Conservation (phyloP, 2,888 invertebrate genomes). For the Cheilosia scutellata region DNA sequence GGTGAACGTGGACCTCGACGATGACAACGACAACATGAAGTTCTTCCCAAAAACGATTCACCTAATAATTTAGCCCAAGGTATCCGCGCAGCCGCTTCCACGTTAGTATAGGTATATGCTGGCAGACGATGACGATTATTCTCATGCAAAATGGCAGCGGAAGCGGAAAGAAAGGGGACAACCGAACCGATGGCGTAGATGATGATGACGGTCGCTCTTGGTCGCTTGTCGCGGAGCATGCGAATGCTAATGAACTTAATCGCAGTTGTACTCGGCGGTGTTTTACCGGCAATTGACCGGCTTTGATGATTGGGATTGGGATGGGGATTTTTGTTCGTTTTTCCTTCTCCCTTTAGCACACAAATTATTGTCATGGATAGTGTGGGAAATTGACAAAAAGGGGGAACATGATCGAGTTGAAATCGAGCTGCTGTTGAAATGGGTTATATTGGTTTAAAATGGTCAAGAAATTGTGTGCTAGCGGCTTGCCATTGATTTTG, state of each 20-base stretch:
- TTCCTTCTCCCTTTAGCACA: conserved; percentile 33
- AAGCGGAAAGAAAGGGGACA: conserved; percentile 29
- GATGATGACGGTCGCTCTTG: conserved; percentile 44
- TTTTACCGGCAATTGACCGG: conserved; percentile 74
- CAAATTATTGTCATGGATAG: conserved; percentile 48
- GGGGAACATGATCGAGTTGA: conserved; percentile 9
- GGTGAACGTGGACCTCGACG: conserved; percentile 10
- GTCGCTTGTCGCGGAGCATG: conserved; percentile 45
- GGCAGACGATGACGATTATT: conserved; percentile 20
- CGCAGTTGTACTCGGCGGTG: conserved; percentile 72
- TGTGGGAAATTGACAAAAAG: conserved; percentile 60
- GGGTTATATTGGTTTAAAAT: too few relatives aligned
- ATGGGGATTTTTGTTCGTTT: conserved; percentile 11
- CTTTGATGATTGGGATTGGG: conserved; percentile 32
- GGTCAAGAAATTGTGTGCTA: neutral
- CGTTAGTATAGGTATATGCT: neutral
- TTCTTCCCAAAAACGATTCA: conserved; percentile 71
- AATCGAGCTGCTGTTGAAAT: conserved; percentile 9
- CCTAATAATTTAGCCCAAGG: conserved; percentile 72
- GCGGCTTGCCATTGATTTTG: conserved; percentile 15
- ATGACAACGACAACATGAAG: conserved; percentile 56
- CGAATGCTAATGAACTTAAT: conserved; percentile 76
- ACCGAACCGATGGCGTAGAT: conserved; percentile 18
- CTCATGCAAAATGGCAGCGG: conserved; percentile 58
- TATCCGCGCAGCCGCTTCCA: conserved; percentile 34